Evolutionary conservation across 2,888 invertebrate genomes (phyloP), one percentile per base, ranked within the genome.

Genomic region (Agrilus mali): DNA sequence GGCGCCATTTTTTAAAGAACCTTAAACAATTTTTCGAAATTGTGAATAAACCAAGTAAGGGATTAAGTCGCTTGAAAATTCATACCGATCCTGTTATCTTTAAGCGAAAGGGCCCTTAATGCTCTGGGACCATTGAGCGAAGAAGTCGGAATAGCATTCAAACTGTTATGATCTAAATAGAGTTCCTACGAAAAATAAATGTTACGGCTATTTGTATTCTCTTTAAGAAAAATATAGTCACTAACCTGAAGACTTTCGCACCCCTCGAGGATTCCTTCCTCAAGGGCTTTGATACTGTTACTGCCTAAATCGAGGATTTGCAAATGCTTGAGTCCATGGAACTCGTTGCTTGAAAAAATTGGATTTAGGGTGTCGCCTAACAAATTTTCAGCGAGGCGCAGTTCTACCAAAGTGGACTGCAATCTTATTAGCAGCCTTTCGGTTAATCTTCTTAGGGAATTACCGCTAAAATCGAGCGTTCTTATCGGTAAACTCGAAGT

Each of bases 311-410:
- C 88, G 44, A 93, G 65, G 33, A 83, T 66, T 57, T 78, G 76
- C 42, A 92, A 68, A 46, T 80, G 77, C 4, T 75, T 75, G 47
- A 92, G 66, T 13, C 82, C 80, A 53, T 86, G 85, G 47, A 92
- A 80, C 64, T 90, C 90, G 27, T 82, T 80, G 35, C 85, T 85
- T 15, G 88, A 86, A 65, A 92, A 92, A 52, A 92, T 88, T 0
- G 92, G 92, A 66, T 90, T 92, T 22, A 92, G 68, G 55, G 85
- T 87, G 60, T 92, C 90, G 1, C 92, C 92, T 22, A 93, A 71
- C n/a, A 87, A 69, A 61, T 93, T 93, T 57, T 87, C 79, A 22
- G 83, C 75, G 41, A 93, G 65, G 13, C 77, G 74, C 33, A 92
- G 63, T 54, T 81, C 82, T 15, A 78, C 77, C 33, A 92, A 68